These are phyloP conservation scores for Drosophila repleta DNA, from an alignment of 1,140 invertebrate genomes.

Conservation along the genomic window DNA sequence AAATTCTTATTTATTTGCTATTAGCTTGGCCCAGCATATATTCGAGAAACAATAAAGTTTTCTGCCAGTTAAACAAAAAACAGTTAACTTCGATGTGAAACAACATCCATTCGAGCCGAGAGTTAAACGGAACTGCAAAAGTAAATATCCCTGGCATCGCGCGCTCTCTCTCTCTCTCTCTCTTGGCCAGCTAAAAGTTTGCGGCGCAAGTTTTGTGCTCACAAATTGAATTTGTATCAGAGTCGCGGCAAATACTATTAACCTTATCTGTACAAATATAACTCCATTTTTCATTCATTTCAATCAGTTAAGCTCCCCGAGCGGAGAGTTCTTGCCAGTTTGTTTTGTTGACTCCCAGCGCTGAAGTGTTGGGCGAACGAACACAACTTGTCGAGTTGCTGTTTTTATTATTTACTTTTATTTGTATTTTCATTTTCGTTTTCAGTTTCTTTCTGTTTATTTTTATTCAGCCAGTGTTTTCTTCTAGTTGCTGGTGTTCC, in stretches of 20 bases:
- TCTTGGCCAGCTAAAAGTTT: not conserved
- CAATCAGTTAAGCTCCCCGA: slow-evolving; percentile 27
- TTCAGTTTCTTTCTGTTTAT: too few species aligned
- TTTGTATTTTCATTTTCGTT: slow-evolving; percentile 5
- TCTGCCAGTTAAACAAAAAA: not conserved
- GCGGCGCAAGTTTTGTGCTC: slow-evolving; percentile 7
- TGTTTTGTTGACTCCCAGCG: slow-evolving; percentile 9
- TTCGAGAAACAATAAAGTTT: not conserved
- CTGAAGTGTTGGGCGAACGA: slow-evolving; percentile 20
- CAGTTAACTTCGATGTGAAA: not conserved
- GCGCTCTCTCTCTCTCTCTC: too few species aligned
- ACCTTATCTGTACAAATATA: slow-evolving; percentile 29
- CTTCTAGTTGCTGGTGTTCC: not conserved
- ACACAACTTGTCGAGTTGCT: slow-evolving; percentile 27
- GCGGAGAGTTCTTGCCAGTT: slow-evolving; percentile 13
- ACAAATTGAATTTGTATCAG: slow-evolving; percentile 40
- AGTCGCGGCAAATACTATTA: slow-evolving; percentile 21
- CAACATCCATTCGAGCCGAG: not conserved
- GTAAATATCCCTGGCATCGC: not conserved
- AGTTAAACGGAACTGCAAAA: not conserved
- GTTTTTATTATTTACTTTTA: slow-evolving; percentile 6
- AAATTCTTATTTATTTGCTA: not conserved
- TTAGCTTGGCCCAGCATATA: not conserved
- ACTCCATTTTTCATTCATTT: slow-evolving; percentile 40
- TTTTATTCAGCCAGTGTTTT: not conserved